Evolutionary conservation across 2,113 vertebrate genomes (phyloP).

Genomic region (Orientallactaga bullata): DNA sequence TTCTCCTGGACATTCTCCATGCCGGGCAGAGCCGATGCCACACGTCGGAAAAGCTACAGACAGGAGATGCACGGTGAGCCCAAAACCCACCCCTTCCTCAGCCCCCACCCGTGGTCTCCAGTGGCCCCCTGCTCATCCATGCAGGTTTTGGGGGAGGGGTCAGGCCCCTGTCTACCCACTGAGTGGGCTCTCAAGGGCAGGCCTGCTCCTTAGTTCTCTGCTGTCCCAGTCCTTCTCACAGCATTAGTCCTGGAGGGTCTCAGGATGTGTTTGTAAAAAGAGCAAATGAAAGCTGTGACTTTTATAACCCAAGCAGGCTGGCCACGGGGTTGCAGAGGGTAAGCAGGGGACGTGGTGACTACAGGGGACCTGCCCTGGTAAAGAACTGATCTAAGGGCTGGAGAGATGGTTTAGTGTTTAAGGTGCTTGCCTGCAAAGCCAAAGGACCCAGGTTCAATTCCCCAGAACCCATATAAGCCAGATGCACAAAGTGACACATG

Average conservation of each 20-base stretch:
- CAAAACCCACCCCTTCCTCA: too few relatives aligned
- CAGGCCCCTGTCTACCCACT: not conserved
- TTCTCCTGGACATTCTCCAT: slow-evolving; percentile 96
- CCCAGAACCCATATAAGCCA: too few relatives aligned
- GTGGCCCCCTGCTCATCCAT: not conserved
- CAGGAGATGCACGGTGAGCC: slow-evolving; percentile 17
- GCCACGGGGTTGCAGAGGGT: not conserved
- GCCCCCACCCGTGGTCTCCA: not conserved
- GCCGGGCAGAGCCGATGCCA: slow-evolving; percentile 94
- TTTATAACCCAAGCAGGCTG: not conserved
- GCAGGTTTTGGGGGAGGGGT: not conserved
- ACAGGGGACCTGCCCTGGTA: not conserved
- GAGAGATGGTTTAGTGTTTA: too few relatives aligned
- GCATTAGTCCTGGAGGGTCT: not conserved
- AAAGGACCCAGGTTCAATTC: too few relatives aligned
- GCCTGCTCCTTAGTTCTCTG: not conserved
- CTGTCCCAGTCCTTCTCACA: rapidly evolving
- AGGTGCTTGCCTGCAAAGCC: too few relatives aligned
- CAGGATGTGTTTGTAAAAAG: not conserved
- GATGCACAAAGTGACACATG: too few relatives aligned
- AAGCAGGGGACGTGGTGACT: not conserved
- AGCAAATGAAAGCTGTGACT: not conserved
- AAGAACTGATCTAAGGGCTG: not conserved
- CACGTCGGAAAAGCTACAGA: slow-evolving; percentile 93
- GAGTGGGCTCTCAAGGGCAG: not conserved